Evolutionary conservation across 2,888 invertebrate genomes (phyloP), one percentile per base, ranked within the genome.

Genomic region (Eupeodes latifasciatus): DNA sequence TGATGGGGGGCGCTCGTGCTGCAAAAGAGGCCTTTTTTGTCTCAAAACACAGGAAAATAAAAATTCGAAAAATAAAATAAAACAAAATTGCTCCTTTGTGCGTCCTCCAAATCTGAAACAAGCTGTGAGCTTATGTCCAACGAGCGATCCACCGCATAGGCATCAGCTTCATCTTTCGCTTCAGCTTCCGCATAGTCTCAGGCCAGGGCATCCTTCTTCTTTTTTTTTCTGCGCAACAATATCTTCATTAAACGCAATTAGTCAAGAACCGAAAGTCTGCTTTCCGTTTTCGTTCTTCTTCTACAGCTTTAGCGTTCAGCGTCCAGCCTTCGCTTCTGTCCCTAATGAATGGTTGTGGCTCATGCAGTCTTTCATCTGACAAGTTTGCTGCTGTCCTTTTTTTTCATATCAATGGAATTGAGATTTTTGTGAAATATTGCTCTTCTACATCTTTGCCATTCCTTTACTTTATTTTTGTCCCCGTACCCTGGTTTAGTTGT

Each of bases 201-300:
- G 47, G 27, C 27, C 47, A 34, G 79, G 19, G 19, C 61, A 83
- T 83, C 62, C 69, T 80, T 69, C 59, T 72, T 71, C 10, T 27
- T 16, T 57, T 27, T 57, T 11, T 72, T 47, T 77, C 61, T 72
- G 69, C 64, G 71, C 75, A 81, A 81, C 85, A 81, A 76, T 85
- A 71, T 85, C 85, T 85, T 85, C 85, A 85, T 85, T 85, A 81
- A 85, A 85, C 81, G 81, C 85, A 85, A 85, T 85, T 85, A 85
- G 85, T 85, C 85, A 85, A 85, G 85, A 81, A 71, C 64, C 81
- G 64, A 85, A 85, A 85, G 81, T 85, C 85, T 85, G 85, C 64
- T 76, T 75, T 80, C 67, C 67, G 61, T 67, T 27, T 27, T 72
- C 53, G 36, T 75, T 77, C 83, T 62, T 62, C 62, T 12, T 27